These are phyloP conservation scores for Sebastolobus altivelis DNA, from an alignment of 2,797 vertebrate species.

Conservation along the genomic window DNA sequence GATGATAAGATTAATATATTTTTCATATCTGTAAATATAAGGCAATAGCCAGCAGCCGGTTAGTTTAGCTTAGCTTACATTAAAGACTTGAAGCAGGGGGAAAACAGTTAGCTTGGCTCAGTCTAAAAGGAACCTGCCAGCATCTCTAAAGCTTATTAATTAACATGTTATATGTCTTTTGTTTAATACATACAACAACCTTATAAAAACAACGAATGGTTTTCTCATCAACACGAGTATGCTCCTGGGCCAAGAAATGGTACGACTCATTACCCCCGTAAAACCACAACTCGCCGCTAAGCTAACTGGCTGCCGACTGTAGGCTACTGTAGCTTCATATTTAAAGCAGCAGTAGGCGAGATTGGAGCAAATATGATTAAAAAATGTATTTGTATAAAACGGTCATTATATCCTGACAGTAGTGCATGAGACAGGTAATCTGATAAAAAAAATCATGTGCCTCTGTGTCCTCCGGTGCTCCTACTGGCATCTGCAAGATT, in stretches of 20 bases:
- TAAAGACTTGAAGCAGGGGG: not conserved
- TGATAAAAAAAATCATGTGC: no score
- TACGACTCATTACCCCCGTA: not conserved
- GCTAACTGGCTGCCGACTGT: not conserved
- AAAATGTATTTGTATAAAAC: no score
- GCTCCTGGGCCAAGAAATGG: not conserved
- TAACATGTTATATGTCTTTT: not conserved
- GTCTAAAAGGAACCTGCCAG: not conserved
- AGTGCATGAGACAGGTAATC: no score
- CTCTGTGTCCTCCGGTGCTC: no score
- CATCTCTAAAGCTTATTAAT: constrained; percentile 6
- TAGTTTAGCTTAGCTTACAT: constrained; percentile 18
- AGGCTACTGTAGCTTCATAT: not conserved
- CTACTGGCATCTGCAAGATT: no score
- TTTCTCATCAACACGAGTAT: not conserved
- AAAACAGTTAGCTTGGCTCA: not conserved
- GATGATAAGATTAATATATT: not conserved
- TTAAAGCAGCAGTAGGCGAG: not conserved
- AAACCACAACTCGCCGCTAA: not conserved
- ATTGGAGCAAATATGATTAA: no score
- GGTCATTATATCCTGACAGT: no score
- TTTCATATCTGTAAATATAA: not conserved
- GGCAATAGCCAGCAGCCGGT: not conserved
- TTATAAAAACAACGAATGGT: not conserved
- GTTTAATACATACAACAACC: not conserved